Percentiles rank a stretch among this genome's conserved stretches.
These are phyloP conservation scores for Criorhina ranunculi DNA, from an alignment of 2,888 invertebrate species.

Conservation along the genomic window DNA sequence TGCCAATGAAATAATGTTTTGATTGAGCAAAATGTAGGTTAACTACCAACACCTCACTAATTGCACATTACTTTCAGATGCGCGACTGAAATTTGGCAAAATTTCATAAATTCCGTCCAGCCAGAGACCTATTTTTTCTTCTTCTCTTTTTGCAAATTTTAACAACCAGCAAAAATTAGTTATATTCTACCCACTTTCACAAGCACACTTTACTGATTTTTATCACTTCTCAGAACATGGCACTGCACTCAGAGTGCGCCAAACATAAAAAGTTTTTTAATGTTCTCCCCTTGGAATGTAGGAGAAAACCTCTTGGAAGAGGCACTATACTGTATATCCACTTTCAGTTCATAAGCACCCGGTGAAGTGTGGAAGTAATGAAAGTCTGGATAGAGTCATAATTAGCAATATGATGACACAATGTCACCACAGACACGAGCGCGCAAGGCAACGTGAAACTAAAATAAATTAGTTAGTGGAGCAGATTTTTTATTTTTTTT, in stretches of 20 bases:
- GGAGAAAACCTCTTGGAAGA: constrained; percentile 17
- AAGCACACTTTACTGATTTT: constrained; percentile 45
- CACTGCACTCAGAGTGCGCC: constrained; percentile 45
- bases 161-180: neutral
- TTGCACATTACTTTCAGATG: neutral
- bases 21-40: no score
- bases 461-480: neutral
- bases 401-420: constrained; percentile 46
- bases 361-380: constrained; percentile 60
- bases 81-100: neutral
- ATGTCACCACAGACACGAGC: neutral
- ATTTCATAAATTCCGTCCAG: neutral
- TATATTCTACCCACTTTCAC: constrained; percentile 38
- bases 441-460: neutral
- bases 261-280: constrained; percentile 44
- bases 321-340: constrained; percentile 18
- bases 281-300: constrained; percentile 19
- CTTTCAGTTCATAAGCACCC: constrained; percentile 38
- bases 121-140: neutral
- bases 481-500: constrained; percentile 3
- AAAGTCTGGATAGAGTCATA: constrained; percentile 47
- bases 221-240: constrained; percentile 63
- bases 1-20: no score
- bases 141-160: neutral
- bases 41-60: no score